These are phyloP conservation scores for Cantharis nigra DNA, from an alignment of 2,888 invertebrate genomes.

Conservation along the genomic window DNA sequence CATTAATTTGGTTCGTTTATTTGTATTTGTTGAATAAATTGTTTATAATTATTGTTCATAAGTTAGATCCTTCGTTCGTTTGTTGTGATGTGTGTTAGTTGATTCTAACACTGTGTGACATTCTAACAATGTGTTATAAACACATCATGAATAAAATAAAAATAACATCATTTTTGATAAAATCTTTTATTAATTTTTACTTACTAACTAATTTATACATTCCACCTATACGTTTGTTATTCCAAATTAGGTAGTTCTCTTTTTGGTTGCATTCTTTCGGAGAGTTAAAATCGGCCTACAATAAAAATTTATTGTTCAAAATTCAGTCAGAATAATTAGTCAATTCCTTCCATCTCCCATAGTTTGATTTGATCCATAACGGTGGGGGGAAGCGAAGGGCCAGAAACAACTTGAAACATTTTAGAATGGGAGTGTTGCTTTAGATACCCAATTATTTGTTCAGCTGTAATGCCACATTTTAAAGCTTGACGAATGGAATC, in stretches of 20 bases:
- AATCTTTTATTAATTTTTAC: too few relatives aligned
- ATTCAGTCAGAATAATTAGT: slow-evolving; percentile 67
- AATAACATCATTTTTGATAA: too few relatives aligned
- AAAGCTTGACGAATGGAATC: slow-evolving; percentile 96
- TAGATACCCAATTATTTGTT: slow-evolving; percentile 93
- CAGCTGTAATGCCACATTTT: slow-evolving; percentile 91
- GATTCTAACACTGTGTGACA: too few relatives aligned
- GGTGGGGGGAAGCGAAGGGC: slow-evolving; percentile 82
- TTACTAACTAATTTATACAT: too few relatives aligned
- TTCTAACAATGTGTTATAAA: too few relatives aligned
- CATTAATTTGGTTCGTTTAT: too few relatives aligned
- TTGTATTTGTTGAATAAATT: too few relatives aligned
- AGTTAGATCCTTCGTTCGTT: too few relatives aligned
- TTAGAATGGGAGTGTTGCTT: slow-evolving; percentile 89
- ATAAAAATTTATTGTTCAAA: slow-evolving; percentile 92
- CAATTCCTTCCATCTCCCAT: slow-evolving; percentile 97
- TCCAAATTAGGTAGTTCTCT: slow-evolving; percentile 86
- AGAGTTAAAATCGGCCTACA: slow-evolving; percentile 65
- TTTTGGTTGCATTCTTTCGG: too few relatives aligned
- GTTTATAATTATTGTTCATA: too few relatives aligned
- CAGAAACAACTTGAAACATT: slow-evolving; percentile 61
- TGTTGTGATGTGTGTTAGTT: too few relatives aligned
- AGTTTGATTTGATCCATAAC: slow-evolving; percentile 92
- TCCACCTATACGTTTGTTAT: slow-evolving; percentile 45
- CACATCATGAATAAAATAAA: too few relatives aligned